Percentiles rank a stretch among this genome's conserved stretches.
Evolutionary conservation across 1,140 invertebrate species (phyloP).

Genomic region (Rhagoletis zephyria): DNA sequence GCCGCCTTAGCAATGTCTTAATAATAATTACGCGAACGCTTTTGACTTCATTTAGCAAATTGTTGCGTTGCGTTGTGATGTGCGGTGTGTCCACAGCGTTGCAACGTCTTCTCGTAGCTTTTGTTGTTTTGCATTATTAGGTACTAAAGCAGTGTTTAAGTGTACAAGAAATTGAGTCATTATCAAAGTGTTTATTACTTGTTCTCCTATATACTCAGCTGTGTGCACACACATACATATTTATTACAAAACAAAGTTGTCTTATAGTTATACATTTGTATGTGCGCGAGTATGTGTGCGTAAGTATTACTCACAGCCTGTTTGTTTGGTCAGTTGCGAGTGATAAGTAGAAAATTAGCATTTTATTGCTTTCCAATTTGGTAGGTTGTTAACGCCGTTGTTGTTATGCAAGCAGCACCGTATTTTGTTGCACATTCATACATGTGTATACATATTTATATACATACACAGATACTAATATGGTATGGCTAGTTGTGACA

Average conservation of each 20-base stretch:
- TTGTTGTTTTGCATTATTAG: not conserved
- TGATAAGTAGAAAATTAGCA: conserved; percentile 47
- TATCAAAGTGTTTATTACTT: conserved; percentile 45
- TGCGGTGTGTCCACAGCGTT: no score
- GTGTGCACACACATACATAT: no score
- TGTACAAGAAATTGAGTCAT: conserved; percentile 15
- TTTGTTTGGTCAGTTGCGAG: not conserved
- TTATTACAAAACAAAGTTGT: not conserved
- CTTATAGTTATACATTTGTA: not conserved
- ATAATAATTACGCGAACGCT: conserved; percentile 45
- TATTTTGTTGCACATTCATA: not conserved
- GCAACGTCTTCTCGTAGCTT: not conserved
- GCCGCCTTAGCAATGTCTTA: conserved; percentile 32
- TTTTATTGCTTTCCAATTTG: conserved; percentile 38
- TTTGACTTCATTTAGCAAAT: conserved; percentile 48
- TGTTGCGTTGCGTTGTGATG: conserved; percentile 15
- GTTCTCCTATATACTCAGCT: no score
- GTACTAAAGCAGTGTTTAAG: not conserved
- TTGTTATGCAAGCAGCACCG: not conserved
- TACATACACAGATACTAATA: not conserved
- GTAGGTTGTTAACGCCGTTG: conserved; percentile 1
- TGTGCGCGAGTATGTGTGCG: not conserved
- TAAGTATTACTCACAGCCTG: not conserved
- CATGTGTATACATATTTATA: not conserved
- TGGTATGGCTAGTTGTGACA: not conserved